Percentiles rank a stretch among this genome's conserved stretches.
Conservation (phyloP, 2,113 vertebrate species). For the Petaurus breviceps region DNA sequence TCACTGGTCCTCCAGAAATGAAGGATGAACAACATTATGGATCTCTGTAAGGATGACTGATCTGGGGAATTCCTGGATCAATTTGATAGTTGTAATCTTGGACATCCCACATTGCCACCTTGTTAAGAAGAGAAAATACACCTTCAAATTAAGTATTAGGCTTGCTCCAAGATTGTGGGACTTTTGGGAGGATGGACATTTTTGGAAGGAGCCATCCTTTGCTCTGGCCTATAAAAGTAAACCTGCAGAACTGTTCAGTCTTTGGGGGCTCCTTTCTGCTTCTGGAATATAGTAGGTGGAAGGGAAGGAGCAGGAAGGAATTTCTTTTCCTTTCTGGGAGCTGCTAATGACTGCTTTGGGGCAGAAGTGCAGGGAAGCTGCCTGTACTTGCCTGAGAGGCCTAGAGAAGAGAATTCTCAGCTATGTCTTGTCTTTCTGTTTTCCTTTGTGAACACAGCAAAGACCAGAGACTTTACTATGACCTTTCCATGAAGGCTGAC, state of each 20-base stretch:
- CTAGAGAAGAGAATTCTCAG: neutral
- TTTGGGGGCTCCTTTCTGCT: neutral
- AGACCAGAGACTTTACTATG: neutral
- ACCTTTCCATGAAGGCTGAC: neutral
- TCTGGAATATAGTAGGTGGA: neutral
- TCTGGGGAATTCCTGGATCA: neutral
- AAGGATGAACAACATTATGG: no score
- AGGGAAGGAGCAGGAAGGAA: neutral
- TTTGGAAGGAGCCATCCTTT: neutral
- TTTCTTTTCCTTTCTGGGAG: neutral
- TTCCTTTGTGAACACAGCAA: neutral
- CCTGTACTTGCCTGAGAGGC: neutral
- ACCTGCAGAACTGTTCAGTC: neutral
- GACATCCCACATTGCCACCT: neutral
- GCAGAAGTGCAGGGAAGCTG: neutral
- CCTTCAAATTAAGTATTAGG: neutral
- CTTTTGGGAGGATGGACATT: neutral
- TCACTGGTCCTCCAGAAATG: neutral
- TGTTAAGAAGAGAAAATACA: neutral
- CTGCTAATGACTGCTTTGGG: neutral
- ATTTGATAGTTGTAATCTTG: neutral
- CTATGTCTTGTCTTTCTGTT: neutral
- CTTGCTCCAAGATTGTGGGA: neutral
- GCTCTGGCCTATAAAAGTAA: neutral
- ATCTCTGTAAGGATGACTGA: neutral